Evolutionary conservation across 2,797 vertebrate genomes (phyloP).

Genomic region (Chiloscyllium punctatum): DNA sequence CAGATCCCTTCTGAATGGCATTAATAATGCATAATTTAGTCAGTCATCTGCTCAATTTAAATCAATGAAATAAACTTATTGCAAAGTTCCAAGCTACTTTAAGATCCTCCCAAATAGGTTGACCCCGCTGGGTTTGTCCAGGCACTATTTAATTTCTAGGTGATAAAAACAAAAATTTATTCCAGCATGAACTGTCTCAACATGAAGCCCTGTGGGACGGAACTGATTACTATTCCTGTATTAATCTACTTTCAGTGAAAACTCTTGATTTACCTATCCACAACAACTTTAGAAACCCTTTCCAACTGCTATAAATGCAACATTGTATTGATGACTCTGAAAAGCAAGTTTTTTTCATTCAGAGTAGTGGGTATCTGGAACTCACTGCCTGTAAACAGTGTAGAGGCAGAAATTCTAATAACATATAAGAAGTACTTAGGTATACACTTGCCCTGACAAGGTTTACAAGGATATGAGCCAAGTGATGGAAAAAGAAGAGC

Average conservation of each 20-base stretch:
- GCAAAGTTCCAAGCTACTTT: not conserved
- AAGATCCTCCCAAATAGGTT: not conserved
- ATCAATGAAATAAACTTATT: not conserved
- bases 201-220: not conserved
- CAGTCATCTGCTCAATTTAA: not conserved
- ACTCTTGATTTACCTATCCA: not conserved
- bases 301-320: not conserved
- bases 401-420: no score
- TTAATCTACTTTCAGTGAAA: not conserved
- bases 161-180: not conserved
- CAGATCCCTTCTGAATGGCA: not conserved
- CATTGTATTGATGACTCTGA: not conserved
- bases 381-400: no score
- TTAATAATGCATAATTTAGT: not conserved
- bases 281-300: not conserved
- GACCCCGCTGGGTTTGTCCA: not conserved
- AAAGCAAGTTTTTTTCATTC: not conserved
- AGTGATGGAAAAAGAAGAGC: no score
- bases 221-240: not conserved
- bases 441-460: no score
- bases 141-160: not conserved
- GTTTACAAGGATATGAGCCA: not conserved
- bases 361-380: no score
- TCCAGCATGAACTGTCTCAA: not conserved
- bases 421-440: no score